A percentile compares a stretch with the other conserved stretches of the same genome.
phyloP scores from a whole-genome alignment of 2,888 invertebrate species.

The Chalcis sispes region DNA sequence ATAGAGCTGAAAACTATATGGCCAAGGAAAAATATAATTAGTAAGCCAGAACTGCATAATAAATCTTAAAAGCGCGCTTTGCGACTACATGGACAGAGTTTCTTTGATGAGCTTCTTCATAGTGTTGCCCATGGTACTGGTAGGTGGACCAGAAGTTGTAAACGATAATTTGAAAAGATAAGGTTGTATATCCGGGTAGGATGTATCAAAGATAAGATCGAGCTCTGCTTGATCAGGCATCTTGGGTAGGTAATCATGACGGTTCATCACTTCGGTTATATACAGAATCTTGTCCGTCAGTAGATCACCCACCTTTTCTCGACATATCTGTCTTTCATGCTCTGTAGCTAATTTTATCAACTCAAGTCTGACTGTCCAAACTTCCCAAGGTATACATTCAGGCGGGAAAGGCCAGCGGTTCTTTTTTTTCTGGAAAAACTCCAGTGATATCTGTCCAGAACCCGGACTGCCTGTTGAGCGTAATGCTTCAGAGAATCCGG shows the following conservation, averaged over 20 bases:
- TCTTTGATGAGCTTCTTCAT: slow-evolving; percentile 93
- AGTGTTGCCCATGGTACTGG: slow-evolving; percentile 90
- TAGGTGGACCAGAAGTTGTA: slow-evolving; percentile 86
- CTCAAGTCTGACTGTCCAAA: slow-evolving; percentile 96
- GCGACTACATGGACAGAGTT: slow-evolving; percentile 58
- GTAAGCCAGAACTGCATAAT: not conserved
- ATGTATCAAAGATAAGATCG: slow-evolving; percentile 95
- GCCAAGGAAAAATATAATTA: slow-evolving; percentile 5
- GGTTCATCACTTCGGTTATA: slow-evolving; percentile 96
- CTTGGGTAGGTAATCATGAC: slow-evolving; percentile 96
- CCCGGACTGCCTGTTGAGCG: slow-evolving; percentile 83
- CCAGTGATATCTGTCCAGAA: slow-evolving; percentile 91
- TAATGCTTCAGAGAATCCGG: slow-evolving; percentile 86
- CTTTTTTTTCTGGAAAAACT: slow-evolving; percentile 95
- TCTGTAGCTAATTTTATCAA: slow-evolving; percentile 91
- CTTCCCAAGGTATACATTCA: slow-evolving; percentile 98
- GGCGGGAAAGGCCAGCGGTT: slow-evolving; percentile 91
- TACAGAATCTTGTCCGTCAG: slow-evolving; percentile 95
- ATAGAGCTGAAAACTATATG: too few species aligned
- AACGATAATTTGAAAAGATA: slow-evolving; percentile 96
- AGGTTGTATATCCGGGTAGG: slow-evolving; percentile 95
- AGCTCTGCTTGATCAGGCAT: slow-evolving; percentile 95
- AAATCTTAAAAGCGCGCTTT: not conserved
- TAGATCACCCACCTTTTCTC: slow-evolving; percentile 91
- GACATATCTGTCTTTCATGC: slow-evolving; percentile 89